phyloP scores from a whole-genome alignment of 2,113 vertebrate species.

The Etia nguti region DNA sequence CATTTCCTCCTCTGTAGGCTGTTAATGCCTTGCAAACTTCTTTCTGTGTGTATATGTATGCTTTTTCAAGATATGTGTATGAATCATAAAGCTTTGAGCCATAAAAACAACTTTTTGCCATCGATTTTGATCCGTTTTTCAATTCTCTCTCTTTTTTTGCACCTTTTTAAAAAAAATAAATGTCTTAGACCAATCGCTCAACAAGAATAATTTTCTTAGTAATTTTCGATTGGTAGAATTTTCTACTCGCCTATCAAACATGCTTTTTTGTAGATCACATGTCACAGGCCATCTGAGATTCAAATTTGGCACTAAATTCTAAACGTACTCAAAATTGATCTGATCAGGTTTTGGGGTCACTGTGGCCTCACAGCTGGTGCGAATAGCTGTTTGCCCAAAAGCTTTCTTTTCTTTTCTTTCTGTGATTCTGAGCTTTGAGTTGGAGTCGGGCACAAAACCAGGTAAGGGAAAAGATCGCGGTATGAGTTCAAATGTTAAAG shows the following conservation, averaged over 20 bases:
- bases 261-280: accelerated
- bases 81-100: not conserved
- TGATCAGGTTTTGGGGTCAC: not conserved
- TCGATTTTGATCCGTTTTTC: not conserved
- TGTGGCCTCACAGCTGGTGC: not conserved
- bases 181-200: not conserved
- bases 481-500: not conserved
- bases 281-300: not conserved
- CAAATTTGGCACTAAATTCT: not conserved
- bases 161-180: not conserved
- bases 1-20: conserved; percentile 11
- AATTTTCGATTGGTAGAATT: accelerated
- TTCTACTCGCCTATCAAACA: not conserved
- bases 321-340: not conserved
- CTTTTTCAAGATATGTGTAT: not conserved
- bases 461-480: not conserved
- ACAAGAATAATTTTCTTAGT: not conserved
- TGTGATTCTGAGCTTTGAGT: not conserved
- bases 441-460: not conserved
- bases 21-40: conserved; percentile 42
- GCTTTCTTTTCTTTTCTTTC: not conserved
- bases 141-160: not conserved
- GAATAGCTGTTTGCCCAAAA: too few relatives aligned
- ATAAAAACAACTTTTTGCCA: not conserved
- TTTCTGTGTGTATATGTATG: not conserved